phyloP scores from a whole-genome alignment of 1,140 invertebrate species.

The Drosophila ficusphila region DNA sequence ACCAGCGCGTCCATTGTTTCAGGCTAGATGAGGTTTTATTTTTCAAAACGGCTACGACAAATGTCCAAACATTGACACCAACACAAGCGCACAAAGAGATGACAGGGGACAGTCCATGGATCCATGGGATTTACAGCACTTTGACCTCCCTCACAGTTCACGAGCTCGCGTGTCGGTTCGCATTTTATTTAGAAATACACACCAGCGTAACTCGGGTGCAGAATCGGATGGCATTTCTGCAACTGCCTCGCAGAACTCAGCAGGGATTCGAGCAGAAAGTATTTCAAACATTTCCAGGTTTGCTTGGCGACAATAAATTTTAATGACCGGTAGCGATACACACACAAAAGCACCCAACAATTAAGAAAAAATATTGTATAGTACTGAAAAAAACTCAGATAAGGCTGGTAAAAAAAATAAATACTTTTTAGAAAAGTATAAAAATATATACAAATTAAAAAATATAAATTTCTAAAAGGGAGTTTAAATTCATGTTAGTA shows the following conservation, averaged over 20 bases:
- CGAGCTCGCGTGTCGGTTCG: slow-evolving; percentile 23
- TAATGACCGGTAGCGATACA: no score
- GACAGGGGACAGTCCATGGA: slow-evolving; percentile 38
- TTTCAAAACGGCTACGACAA: slow-evolving; percentile 49
- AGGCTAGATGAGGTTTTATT: slow-evolving; percentile 46
- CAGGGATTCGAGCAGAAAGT: neutral
- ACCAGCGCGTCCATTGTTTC: slow-evolving; percentile 31
- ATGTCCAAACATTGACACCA: slow-evolving; percentile 43
- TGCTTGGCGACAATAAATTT: no score
- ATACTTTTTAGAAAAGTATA: no score
- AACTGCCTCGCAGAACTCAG: neutral
- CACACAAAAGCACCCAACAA: no score
- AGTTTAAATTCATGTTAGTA: no score
- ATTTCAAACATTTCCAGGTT: no score
- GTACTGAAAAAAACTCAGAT: no score
- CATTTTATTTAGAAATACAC: slow-evolving; percentile 68
- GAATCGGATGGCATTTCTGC: slow-evolving; percentile 1
- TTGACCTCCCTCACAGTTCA: slow-evolving; percentile 47
- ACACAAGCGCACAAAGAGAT: neutral
- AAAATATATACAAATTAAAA: no score
- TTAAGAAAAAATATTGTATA: no score
- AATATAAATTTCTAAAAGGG: no score
- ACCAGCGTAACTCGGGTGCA: slow-evolving; percentile 54
- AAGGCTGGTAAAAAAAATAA: no score
- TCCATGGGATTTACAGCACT: slow-evolving; percentile 38